phyloP scores from a whole-genome alignment of 2,888 invertebrate genomes.

The Cataglyphis altisquamis region DNA sequence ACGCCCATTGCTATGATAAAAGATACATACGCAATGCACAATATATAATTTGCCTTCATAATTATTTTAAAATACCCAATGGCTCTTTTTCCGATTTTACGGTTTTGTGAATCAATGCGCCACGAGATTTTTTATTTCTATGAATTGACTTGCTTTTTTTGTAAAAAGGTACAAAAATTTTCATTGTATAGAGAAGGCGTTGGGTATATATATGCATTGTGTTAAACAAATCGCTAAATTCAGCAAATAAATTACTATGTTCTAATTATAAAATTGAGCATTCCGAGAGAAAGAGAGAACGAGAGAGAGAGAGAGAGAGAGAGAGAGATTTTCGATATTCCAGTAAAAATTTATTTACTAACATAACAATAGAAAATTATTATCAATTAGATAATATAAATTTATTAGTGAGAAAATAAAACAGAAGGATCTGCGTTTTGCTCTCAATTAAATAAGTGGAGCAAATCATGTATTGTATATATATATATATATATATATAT shows the following conservation, averaged over 20 bases:
- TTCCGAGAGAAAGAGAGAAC: neutral
- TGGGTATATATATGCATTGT: too few species aligned
- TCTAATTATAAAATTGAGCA: neutral
- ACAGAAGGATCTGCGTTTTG: neutral
- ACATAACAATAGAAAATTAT: slow-evolving; percentile 10
- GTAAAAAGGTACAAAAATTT: neutral
- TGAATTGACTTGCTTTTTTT: neutral
- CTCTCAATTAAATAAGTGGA: slow-evolving; percentile 27
- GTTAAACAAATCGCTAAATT: neutral
- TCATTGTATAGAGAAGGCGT: neutral
- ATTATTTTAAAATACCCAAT: neutral
- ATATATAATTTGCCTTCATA: slow-evolving; percentile 14
- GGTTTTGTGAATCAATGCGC: neutral
- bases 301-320: neutral
- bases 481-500: neutral
- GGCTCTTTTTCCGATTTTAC: neutral
- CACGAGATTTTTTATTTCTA: neutral
- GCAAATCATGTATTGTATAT: neutral
- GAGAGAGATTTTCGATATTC: neutral
- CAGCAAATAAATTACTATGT: neutral
- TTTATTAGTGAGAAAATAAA: slow-evolving; percentile 6
- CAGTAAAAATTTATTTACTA: slow-evolving; percentile 12
- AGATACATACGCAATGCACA: neutral
- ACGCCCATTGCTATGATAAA: neutral
- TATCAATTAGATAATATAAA: slow-evolving; percentile 24